These are phyloP conservation scores for Rhagoletis zephyria DNA, from an alignment of 1,140 invertebrate genomes.

Conservation along the genomic window DNA sequence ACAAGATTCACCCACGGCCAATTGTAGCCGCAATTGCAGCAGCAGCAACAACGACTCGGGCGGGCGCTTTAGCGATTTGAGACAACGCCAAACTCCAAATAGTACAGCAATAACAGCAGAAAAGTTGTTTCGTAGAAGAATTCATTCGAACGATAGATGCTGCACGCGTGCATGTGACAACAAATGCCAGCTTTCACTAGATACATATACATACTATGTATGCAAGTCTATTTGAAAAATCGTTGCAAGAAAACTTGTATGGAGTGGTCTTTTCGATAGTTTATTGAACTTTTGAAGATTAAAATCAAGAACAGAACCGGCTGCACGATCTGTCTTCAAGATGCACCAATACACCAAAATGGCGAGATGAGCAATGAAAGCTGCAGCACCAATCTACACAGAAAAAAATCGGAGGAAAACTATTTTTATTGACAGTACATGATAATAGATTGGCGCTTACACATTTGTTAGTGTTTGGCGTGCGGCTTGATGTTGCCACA, in stretches of 20 bases:
- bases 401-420: no score
- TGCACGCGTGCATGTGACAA: constrained; percentile 25
- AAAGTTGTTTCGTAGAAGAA: neutral
- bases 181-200: neutral
- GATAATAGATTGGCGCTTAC: no score
- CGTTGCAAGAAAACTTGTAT: constrained; percentile 13
- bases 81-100: constrained; percentile 16
- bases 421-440: no score
- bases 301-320: constrained; percentile 11
- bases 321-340: neutral
- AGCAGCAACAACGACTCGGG: neutral
- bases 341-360: neutral
- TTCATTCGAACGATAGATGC: neutral
- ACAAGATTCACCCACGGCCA: constrained; percentile 39
- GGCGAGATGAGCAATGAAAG: neutral
- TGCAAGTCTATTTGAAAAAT: neutral
- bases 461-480: no score
- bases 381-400: neutral
- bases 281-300: constrained; percentile 19
- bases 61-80: neutral
- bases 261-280: neutral
- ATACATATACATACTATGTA: neutral
- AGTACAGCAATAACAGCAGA: neutral
- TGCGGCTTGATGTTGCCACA: no score
- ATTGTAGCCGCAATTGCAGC: neutral